These are phyloP conservation scores for Hermaeophaga mercurialis DNA, from an alignment of 2,888 invertebrate species.

Conservation along the genomic window DNA sequence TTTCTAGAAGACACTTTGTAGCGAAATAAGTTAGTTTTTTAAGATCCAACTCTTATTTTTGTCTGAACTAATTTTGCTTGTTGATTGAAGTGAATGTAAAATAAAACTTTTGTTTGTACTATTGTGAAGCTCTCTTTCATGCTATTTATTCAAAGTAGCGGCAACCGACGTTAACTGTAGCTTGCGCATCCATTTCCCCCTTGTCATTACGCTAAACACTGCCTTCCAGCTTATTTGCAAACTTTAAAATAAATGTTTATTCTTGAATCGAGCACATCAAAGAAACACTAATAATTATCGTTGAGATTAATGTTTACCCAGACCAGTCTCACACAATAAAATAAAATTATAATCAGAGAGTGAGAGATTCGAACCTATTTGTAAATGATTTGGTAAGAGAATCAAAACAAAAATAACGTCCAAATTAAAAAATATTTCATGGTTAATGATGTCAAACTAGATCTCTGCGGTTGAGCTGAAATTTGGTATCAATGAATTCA, in stretches of 20 bases:
- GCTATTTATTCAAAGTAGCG: slow-evolving; percentile 30
- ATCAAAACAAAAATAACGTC: too few relatives aligned
- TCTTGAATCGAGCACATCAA: slow-evolving; percentile 46
- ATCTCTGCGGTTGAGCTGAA: too few relatives aligned
- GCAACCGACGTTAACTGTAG: slow-evolving; percentile 7
- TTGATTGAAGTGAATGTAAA: slow-evolving; percentile 21
- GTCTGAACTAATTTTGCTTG: slow-evolving; percentile 10
- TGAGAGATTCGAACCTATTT: too few relatives aligned
- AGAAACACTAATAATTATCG: slow-evolving; percentile 35
- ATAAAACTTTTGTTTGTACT: slow-evolving; percentile 26
- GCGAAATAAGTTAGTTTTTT: too few relatives aligned
- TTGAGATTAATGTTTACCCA: slow-evolving; percentile 33
- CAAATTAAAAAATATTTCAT: too few relatives aligned
- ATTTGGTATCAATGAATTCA: too few relatives aligned
- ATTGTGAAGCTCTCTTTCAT: slow-evolving; percentile 26
- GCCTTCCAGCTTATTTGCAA: slow-evolving; percentile 49
- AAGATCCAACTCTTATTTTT: too few relatives aligned
- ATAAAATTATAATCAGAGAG: background rate
- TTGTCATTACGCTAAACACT: slow-evolving; percentile 42
- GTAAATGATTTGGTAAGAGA: too few relatives aligned
- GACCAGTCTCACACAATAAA: background rate
- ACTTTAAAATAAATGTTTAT: slow-evolving; percentile 54
- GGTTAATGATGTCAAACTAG: too few relatives aligned
- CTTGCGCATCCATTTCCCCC: slow-evolving; percentile 32
- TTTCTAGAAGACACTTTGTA: too few relatives aligned